phyloP scores from a whole-genome alignment of 2,888 invertebrate species.

The Lasioglossum lativentre region DNA sequence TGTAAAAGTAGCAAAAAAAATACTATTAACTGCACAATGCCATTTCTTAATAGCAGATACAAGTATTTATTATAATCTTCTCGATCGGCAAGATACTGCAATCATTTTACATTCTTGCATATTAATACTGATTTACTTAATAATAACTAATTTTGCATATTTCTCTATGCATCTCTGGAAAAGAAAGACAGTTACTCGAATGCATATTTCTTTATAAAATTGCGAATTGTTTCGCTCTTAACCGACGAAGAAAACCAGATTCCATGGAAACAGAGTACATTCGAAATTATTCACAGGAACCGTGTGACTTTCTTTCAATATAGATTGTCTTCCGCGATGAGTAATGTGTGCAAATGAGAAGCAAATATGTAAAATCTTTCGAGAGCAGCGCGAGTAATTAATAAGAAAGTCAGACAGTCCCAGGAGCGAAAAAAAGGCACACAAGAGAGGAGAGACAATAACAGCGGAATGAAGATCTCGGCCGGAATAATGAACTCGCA shows the following conservation, averaged over 20 bases:
- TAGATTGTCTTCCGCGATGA: background rate
- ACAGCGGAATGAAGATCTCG: background rate
- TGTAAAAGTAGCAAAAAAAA: background rate
- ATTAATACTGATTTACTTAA: too few relatives aligned
- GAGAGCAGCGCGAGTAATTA: background rate
- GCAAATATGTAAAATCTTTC: background rate
- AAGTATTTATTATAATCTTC: background rate
- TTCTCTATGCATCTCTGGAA: too few relatives aligned
- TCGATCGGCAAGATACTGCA: background rate
- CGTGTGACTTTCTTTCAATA: background rate
- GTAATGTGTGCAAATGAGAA: background rate
- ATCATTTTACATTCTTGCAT: background rate
- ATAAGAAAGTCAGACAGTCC: background rate
- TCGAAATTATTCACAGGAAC: background rate
- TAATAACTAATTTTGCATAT: too few relatives aligned
- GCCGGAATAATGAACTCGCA: slow-evolving; percentile 10
- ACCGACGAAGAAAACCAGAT: too few relatives aligned
- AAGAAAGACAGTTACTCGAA: too few relatives aligned
- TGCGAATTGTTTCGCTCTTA: too few relatives aligned
- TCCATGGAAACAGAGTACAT: too few relatives aligned
- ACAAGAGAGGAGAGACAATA: background rate
- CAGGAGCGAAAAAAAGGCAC: background rate
- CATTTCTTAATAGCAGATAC: background rate
- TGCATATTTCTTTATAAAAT: too few relatives aligned
- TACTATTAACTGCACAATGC: background rate